Conservation (phyloP, 2,797 vertebrate genomes). For the Xiphorhynchus erythropygius region DNA sequence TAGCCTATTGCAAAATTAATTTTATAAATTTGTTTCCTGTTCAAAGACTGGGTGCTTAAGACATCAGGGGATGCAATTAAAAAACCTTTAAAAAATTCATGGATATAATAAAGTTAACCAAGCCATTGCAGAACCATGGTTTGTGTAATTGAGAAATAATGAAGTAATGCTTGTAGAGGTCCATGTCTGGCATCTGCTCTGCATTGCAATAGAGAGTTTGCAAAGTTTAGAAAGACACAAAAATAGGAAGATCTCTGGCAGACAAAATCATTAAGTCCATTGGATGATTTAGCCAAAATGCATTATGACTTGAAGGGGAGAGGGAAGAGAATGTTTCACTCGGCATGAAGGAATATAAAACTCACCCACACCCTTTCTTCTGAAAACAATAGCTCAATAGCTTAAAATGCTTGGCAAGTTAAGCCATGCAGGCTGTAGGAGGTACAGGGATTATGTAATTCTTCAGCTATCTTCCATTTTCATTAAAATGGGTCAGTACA, state of each 20-base stretch:
- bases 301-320: background rate
- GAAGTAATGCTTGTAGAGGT: constrained; percentile 55
- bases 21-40: constrained; percentile 54
- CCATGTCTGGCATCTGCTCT: constrained; percentile 40
- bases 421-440: constrained; percentile 10
- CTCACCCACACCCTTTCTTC: constrained; percentile 16
- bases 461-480: background rate
- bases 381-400: constrained; percentile 27
- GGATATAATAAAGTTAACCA: constrained; percentile 56
- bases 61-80: constrained; percentile 48
- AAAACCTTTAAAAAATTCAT: constrained; percentile 53
- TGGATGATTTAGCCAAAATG: constrained; percentile 21
- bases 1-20: constrained; percentile 68
- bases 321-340: background rate
- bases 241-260: constrained; percentile 31
- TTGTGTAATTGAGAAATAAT: constrained; percentile 62
- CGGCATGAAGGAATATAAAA: constrained; percentile 22
- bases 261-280: background rate
- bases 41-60: constrained; percentile 46
- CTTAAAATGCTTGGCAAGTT: background rate
- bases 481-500: constrained; percentile 1
- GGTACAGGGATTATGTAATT: background rate
- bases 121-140: constrained; percentile 46
- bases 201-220: constrained; percentile 45
- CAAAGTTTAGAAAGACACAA: constrained; percentile 48